Evolutionary conservation across 2,113 vertebrate species (phyloP).

Genomic region (Odontophorus gujanensis): DNA sequence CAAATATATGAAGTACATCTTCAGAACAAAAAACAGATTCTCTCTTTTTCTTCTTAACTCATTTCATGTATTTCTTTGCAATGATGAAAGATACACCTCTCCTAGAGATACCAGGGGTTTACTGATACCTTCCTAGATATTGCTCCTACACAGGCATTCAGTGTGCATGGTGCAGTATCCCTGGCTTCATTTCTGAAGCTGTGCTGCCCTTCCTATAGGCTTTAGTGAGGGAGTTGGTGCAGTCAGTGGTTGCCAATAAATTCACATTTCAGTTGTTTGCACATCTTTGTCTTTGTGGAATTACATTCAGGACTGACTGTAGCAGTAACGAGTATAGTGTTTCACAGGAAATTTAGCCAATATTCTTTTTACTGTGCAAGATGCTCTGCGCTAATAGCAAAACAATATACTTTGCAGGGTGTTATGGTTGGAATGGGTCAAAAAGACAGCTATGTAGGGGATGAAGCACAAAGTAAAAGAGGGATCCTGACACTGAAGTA

Average conservation of each 20-base stretch:
- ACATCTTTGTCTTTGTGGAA: neutral
- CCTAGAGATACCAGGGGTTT: neutral
- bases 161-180: too few relatives aligned
- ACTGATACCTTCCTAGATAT: neutral
- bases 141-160: neutral
- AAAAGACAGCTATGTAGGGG: constrained; percentile 31
- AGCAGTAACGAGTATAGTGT: neutral
- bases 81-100: neutral
- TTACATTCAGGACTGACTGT: rapidly evolving
- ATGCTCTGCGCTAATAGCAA: neutral
- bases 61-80: neutral
- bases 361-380: neutral
- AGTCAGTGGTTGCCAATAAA: neutral
- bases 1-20: neutral
- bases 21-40: rapidly evolving
- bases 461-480: constrained; percentile 24
- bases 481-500: constrained; percentile 27
- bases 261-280: neutral
- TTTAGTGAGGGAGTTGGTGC: neutral
- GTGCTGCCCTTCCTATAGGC: neutral
- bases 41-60: neutral
- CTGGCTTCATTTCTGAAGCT: neutral
- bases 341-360: neutral
- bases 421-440: constrained; percentile 84
- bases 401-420: constrained; percentile 70